phyloP scores from a whole-genome alignment of 2,113 vertebrate genomes.

The Poicephalus meyeri region DNA sequence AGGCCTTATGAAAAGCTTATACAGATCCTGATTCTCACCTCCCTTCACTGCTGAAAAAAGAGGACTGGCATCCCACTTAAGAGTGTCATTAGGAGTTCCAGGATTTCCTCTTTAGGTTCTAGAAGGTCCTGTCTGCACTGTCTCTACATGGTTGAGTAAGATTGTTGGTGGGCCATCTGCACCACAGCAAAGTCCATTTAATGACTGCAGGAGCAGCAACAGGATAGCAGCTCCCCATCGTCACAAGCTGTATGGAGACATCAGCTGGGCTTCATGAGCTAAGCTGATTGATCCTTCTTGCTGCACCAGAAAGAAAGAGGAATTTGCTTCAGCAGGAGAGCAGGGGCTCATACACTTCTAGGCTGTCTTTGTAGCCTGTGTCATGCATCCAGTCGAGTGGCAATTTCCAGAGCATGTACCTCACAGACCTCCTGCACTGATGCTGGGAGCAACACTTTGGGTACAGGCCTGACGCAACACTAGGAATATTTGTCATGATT shows the following conservation, averaged over 20 bases:
- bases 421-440: background rate
- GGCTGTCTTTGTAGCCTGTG: background rate
- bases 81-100: background rate
- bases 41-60: background rate
- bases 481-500: background rate
- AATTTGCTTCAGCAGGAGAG: rapidly evolving
- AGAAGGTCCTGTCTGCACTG: background rate
- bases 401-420: background rate
- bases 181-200: background rate
- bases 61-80: background rate
- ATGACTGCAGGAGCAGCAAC: background rate
- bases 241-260: background rate
- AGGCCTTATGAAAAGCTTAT: background rate
- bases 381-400: background rate
- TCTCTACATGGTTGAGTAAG: background rate
- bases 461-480: background rate
- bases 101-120: background rate
- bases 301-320: background rate
- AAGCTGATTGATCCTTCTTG: rapidly evolving
- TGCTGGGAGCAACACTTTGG: background rate
- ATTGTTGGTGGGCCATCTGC: background rate
- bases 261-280: background rate
- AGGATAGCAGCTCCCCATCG: background rate
- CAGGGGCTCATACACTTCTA: background rate
- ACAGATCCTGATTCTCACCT: background rate